Percentiles rank a stretch among this genome's conserved stretches.
These are phyloP conservation scores for Chiridota heheva DNA, from an alignment of 35 echinoderm and acorn worm genomes.

Conservation along the genomic window DNA sequence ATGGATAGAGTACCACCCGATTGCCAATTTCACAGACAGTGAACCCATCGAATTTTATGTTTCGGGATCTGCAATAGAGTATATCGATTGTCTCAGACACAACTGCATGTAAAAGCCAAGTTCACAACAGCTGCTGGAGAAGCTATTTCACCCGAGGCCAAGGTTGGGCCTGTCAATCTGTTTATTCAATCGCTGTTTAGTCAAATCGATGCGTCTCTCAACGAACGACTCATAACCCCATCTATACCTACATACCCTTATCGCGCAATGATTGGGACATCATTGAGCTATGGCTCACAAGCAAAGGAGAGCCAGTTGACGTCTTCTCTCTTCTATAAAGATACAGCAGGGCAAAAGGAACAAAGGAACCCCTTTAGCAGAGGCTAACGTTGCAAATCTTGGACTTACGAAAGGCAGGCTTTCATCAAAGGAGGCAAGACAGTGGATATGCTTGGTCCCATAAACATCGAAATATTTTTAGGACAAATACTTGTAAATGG, in stretches of 20 bases:
- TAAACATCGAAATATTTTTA: slow-evolving; percentile 68
- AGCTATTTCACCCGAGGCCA: slow-evolving; percentile 26
- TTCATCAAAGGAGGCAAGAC: slow-evolving; percentile 22
- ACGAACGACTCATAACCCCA: slow-evolving; percentile 29
- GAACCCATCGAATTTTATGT: slow-evolving; percentile 64
- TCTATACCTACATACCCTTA: slow-evolving; percentile 48
- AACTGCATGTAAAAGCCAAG: slow-evolving; percentile 46
- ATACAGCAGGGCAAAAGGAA: slow-evolving; percentile 51
- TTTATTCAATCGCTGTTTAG: slow-evolving; percentile 58
- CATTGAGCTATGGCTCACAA: slow-evolving; percentile 47
- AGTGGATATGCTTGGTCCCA: slow-evolving; percentile 57
- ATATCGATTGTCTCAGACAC: slow-evolving; percentile 53
- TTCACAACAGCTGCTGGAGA: slow-evolving; percentile 41
- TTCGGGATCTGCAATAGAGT: slow-evolving; percentile 31
- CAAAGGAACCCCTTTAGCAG: slow-evolving; percentile 17
- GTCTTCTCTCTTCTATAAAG: slow-evolving; percentile 52
- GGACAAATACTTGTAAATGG: slow-evolving; percentile 20
- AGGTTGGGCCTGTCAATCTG: slow-evolving; percentile 56
- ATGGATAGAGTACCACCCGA: slow-evolving; percentile 34
- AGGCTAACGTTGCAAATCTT: slow-evolving; percentile 8
- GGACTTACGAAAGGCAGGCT: slow-evolving; percentile 1
- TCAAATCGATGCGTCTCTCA: slow-evolving; percentile 55
- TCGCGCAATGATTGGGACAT: slow-evolving; percentile 52
- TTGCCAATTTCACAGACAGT: slow-evolving; percentile 23
- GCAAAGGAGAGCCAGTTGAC: slow-evolving; percentile 50